Evolutionary conservation across 2,888 invertebrate genomes (phyloP).

Genomic region (Nasonia oneida): DNA sequence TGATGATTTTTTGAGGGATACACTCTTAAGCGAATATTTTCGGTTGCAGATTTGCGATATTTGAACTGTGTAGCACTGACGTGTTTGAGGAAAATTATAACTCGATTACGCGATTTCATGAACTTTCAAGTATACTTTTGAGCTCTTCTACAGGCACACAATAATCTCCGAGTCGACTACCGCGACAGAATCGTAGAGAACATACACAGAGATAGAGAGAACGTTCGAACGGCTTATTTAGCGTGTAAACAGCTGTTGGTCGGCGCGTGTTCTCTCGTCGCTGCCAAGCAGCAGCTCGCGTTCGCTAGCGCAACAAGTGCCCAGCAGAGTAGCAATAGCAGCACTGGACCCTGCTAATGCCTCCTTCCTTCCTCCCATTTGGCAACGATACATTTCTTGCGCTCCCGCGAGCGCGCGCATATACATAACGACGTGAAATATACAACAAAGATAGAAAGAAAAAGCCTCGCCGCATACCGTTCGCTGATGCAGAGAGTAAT

Average conservation of each 20-base stretch:
- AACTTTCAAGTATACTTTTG: too few species aligned
- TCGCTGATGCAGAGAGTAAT: conserved; percentile 39
- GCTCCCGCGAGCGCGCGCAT: background rate
- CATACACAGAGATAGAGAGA: background rate
- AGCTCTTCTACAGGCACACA: too few species aligned
- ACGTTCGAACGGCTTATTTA: conserved; percentile 19
- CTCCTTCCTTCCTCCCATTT: conserved; percentile 27
- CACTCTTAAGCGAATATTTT: too few species aligned
- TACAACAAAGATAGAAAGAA: background rate
- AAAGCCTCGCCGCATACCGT: background rate
- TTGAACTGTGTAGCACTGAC: too few species aligned
- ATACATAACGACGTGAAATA: too few species aligned
- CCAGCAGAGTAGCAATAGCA: background rate
- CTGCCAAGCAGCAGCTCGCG: background rate
- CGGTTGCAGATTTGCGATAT: too few species aligned
- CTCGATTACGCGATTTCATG: too few species aligned
- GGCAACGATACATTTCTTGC: conserved; percentile 54
- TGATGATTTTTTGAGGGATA: too few species aligned
- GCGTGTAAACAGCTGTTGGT: conserved; percentile 58
- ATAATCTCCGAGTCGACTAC: too few species aligned
- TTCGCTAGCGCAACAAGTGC: conserved; percentile 73
- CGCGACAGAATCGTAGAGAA: background rate
- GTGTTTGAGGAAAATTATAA: too few species aligned
- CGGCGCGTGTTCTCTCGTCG: conserved; percentile 66
- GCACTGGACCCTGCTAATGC: conserved; percentile 22